A percentile compares a stretch with the other conserved stretches of the same genome.
Conservation (phyloP, 2,113 vertebrate genomes). For the Nyctereutes procyonoides region DNA sequence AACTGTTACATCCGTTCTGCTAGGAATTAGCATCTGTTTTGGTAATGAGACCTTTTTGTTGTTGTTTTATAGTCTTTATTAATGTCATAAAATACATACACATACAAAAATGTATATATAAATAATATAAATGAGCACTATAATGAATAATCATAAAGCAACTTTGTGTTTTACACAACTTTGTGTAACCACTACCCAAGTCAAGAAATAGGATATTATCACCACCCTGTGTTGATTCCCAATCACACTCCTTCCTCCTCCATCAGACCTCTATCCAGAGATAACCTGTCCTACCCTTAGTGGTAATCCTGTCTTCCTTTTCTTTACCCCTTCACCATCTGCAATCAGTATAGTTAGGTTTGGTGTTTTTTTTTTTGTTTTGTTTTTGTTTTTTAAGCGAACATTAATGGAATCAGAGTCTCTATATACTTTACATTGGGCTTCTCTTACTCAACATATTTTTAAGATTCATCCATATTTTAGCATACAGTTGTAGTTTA, state of each 20-base stretch:
- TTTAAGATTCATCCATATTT: not conserved
- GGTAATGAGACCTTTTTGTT: not conserved
- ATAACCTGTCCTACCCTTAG: not conserved
- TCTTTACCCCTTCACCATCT: not conserved
- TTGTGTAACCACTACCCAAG: not conserved
- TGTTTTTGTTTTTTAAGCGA: not conserved
- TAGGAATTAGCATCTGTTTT: not conserved
- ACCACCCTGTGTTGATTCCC: not conserved
- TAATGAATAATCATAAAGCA: not conserved
- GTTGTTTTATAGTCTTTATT: not conserved
- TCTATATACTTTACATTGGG: not conserved
- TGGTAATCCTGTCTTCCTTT: not conserved
- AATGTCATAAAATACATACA: not conserved
- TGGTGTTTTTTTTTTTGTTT: not conserved
- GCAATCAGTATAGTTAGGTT: not conserved
- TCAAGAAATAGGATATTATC: not conserved
- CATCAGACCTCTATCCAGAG: not conserved
- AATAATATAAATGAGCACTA: not conserved
- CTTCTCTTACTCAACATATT: not conserved
- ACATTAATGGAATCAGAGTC: not conserved
- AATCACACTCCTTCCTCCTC: not conserved
- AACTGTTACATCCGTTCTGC: not conserved
- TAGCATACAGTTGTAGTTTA: not conserved
- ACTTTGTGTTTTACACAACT: not conserved
- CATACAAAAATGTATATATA: not conserved